Base-by-base conservation (phyloP, 2,113 vertebrate genomes). In the Oreochromis aureus region DNA sequence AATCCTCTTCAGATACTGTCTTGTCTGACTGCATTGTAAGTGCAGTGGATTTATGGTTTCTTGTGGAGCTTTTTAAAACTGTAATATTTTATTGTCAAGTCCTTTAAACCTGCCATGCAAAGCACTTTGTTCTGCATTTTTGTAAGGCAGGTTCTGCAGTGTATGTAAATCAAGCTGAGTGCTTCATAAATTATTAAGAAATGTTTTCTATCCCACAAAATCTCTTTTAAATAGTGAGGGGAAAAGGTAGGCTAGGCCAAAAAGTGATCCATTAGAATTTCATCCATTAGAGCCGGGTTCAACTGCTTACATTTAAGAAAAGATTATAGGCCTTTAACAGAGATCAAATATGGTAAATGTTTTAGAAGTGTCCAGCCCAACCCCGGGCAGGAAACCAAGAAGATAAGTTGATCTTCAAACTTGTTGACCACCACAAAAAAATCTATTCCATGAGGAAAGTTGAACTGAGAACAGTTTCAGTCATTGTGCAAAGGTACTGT, bases 191-290 rank as follows among this genome's bases (percentile, higher is more conserved):
- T 27, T 0, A 6, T 46, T 44, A 44, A 24, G 39, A 27, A 71
- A 71, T 2, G 0, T 39, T 66, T 22, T 39, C 34, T 22, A 13
- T 41, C 63, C 18, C 19, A 69, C 19, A 41, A 69, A 69, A 41
- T 39, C 19, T 13, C 39, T 73, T 46, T 73, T 13, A 2, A 46
- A 71, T 27, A 71, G 39, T 46, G 3, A 46, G 2, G 1, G 39
- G 39, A 0, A 0, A n/a, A 10, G 0, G 0, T 16, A 46, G 13
- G 13, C 6, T 13, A 0, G 32, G 61, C 19, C 61, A 39, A 36
- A 18, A n/a, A 7, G 61, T 39, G 34, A 73, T 46, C 5, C 11
- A 73, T 27, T 46, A 27, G 13, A 73, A 16, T 73, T 18, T 46
- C 69, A 27, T 73, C 39, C 18, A 1, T 18, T 24, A 10, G 39